Conservation (phyloP, 1,140 invertebrate species). For the Scaptomyza montana region DNA sequence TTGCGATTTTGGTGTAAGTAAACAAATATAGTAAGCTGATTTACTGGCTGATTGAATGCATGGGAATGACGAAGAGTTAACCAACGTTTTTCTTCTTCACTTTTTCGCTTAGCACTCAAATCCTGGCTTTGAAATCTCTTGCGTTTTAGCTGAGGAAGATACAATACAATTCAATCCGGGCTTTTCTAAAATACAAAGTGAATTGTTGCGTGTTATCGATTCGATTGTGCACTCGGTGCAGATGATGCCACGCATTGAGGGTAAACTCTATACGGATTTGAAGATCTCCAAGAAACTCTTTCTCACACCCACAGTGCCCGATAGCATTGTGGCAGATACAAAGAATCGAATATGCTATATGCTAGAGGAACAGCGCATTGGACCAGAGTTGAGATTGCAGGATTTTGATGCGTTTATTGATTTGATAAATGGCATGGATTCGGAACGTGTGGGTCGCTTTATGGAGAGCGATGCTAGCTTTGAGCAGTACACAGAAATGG, state of each 20-base stretch:
- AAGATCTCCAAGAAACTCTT: slow-evolving; percentile 64
- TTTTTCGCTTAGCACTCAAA: slow-evolving; percentile 85
- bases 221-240: slow-evolving; percentile 89
- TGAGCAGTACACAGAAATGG: slow-evolving; percentile 87
- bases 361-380: slow-evolving; percentile 89
- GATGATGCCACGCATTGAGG: slow-evolving; percentile 89
- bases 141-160: slow-evolving; percentile 87
- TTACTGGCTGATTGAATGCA: background rate
- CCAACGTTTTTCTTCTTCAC: slow-evolving; percentile 3
- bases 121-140: slow-evolving; percentile 90
- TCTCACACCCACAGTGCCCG: slow-evolving; percentile 88
- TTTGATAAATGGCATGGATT: slow-evolving; percentile 89
- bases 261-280: slow-evolving; percentile 75
- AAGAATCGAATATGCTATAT: slow-evolving; percentile 86
- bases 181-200: slow-evolving; percentile 89
- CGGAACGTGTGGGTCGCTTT: slow-evolving; percentile 88
- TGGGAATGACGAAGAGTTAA: too few relatives aligned
- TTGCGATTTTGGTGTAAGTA: slow-evolving; percentile 88
- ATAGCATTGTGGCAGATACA: slow-evolving; percentile 86
- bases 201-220: slow-evolving; percentile 89
- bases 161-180: slow-evolving; percentile 91
- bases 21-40: background rate
- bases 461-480: slow-evolving; percentile 88
- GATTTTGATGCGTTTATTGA: slow-evolving; percentile 93
- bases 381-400: slow-evolving; percentile 87